A percentile compares a stretch with the other conserved stretches of the same genome.
These are phyloP conservation scores for Prenolepis imparis DNA, from an alignment of 2,888 invertebrate genomes.

Conservation along the genomic window DNA sequence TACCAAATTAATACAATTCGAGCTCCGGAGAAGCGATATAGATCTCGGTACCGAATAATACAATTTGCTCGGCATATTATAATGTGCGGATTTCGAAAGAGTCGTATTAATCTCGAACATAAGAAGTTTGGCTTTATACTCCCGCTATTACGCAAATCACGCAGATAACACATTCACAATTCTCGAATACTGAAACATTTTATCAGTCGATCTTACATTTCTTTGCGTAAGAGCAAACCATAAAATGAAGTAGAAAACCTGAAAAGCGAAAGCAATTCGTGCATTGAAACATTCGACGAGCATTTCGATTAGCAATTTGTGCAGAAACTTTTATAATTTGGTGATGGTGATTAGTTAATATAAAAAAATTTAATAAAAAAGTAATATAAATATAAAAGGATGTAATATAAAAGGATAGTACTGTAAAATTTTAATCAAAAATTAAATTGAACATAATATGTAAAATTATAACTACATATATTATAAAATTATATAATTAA, in stretches of 20 bases:
- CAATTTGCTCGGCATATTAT: constrained; percentile 46
- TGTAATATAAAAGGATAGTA: not conserved
- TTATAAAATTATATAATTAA: constrained; percentile 9
- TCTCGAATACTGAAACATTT: constrained; percentile 34
- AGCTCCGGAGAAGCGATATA: constrained; percentile 52
- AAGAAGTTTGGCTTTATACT: constrained; percentile 28
- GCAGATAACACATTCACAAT: constrained; percentile 39
- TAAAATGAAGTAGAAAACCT: not conserved
- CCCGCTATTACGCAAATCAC: constrained; percentile 24
- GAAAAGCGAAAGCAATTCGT: constrained; percentile 12
- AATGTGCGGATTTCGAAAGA: constrained; percentile 56
- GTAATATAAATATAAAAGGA: too few species aligned
- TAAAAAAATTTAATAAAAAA: not conserved
- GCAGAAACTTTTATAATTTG: not conserved
- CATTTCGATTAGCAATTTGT: not conserved
- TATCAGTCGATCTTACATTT: constrained; percentile 44
- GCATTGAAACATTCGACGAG: not conserved
- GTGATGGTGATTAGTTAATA: not conserved
- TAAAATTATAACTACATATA: not conserved
- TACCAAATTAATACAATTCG: constrained; percentile 76
- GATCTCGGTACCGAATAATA: constrained; percentile 62
- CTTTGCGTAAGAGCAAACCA: constrained; percentile 13
- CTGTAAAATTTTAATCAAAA: not conserved
- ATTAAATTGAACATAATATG: constrained; percentile 9
- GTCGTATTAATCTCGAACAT: constrained; percentile 54